Base-by-base conservation (phyloP, 2,888 invertebrate genomes). In the Pristionchus mayeri region DNA sequence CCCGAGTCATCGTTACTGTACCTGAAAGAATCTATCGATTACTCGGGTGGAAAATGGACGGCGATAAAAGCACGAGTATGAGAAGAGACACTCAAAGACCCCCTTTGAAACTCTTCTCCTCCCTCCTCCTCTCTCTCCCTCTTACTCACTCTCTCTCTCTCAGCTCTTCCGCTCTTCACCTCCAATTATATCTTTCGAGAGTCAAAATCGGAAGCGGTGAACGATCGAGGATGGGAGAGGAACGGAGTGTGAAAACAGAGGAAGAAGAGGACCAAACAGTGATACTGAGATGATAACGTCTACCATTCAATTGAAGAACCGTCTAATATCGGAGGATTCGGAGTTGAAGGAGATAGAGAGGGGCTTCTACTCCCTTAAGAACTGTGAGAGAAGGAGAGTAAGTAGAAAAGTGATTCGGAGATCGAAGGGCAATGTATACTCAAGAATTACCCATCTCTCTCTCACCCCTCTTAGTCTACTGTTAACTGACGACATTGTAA, bases 1-100 rank as follows among this genome's bases (percentile, higher is more conserved):
- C 76, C 76, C 76, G 76, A 50, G 48, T 78, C 76, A 78, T 78
- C 50, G 21, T 50, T 78, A 78, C 76, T 37, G 76, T 78, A 16
- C 21, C 48, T 78, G 76, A 24, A 78, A 27, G 75, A 24, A 50
- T 78, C 48, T 21, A 78, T 52, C 50, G 34, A 78, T 76, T 18
- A 21, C 18, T 50, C n/a, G 48, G 13, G 76, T 50, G 30, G 24
- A 76, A 50, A 76, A 76, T 6, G n/a, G 30, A 78, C n/a, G 48
- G 48, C 27, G 30, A 27, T 30, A 78, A 48, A 78, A 78, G 76
- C 30, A 40, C 40, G 71, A 4, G 37, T n/a, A n/a, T n/a, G n/a
- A n/a, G n/a, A n/a, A 44, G 71, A 71, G 67, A 63, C 34, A 63
- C 63, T 63, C 63, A 63, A 37, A 71, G 71, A 40, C 40, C n/a